Percentiles rank a stretch among this genome's conserved stretches.
Evolutionary conservation across 2,888 invertebrate genomes (phyloP).

Genomic region (Zygogramma bicolorata): DNA sequence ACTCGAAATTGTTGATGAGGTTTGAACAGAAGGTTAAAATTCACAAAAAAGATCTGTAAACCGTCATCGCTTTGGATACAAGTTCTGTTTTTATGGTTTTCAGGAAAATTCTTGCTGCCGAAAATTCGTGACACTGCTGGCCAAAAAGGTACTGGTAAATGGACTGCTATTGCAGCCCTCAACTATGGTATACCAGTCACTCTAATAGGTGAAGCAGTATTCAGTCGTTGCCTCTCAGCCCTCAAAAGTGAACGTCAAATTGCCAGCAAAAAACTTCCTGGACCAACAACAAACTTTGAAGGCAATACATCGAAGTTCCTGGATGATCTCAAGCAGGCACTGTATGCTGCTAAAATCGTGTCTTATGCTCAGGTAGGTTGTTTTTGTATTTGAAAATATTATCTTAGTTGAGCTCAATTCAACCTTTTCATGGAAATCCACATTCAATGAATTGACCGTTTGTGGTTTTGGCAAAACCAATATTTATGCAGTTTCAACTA

Average conservation of each 20-base stretch:
- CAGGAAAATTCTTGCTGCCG: conserved; percentile 82
- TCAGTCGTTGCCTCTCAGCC: conserved; percentile 94
- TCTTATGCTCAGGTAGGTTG: conserved; percentile 89
- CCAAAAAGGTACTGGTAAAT: conserved; percentile 99
- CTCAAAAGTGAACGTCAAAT: conserved; percentile 87
- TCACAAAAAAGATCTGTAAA: too few relatives aligned
- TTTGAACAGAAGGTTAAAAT: too few relatives aligned
- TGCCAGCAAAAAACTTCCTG: conserved; percentile 83
- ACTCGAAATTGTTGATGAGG: too few relatives aligned
- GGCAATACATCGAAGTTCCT: conserved; percentile 85
- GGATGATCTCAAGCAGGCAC: conserved; percentile 85
- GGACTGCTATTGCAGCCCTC: conserved; percentile 97
- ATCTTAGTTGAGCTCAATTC: too few relatives aligned
- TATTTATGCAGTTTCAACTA: too few relatives aligned
- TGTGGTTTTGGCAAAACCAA: too few relatives aligned
- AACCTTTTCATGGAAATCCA: too few relatives aligned
- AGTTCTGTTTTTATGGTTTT: too few relatives aligned
- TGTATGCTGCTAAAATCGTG: conserved; percentile 98
- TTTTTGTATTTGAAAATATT: too few relatives aligned
- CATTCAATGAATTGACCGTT: too few relatives aligned
- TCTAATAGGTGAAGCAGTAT: conserved; percentile 98
- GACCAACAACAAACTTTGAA: conserved; percentile 74
- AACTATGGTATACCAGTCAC: conserved; percentile 98
- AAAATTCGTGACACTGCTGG: conserved; percentile 97
- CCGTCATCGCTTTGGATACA: too few relatives aligned